Evolutionary conservation across 2,888 invertebrate genomes (phyloP).

Genomic region (Orthonevra nobilis): DNA sequence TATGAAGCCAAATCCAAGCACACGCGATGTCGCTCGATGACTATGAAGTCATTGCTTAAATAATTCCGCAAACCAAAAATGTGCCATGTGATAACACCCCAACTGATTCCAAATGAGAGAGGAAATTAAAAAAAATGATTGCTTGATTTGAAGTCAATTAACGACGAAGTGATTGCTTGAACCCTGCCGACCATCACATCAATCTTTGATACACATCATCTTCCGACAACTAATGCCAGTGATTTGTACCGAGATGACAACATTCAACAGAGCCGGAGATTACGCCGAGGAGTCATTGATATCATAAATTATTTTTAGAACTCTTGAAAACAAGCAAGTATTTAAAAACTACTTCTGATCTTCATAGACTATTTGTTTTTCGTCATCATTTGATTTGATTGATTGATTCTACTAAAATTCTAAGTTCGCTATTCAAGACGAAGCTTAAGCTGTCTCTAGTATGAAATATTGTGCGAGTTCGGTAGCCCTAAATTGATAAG

Average conservation of each 20-base stretch:
- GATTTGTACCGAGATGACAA: constrained; percentile 4
- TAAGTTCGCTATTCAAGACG: too few relatives aligned
- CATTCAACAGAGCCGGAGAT: not conserved
- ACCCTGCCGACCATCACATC: constrained; percentile 22
- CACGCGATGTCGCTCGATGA: not conserved
- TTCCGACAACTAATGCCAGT: constrained; percentile 32
- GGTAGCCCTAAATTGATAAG: too few relatives aligned
- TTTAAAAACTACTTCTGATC: too few relatives aligned
- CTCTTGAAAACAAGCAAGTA: too few relatives aligned
- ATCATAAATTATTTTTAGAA: constrained; percentile 40
- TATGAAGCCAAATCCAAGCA: not conserved
- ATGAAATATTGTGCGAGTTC: too few relatives aligned
- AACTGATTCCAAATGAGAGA: not conserved
- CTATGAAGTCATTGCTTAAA: constrained; percentile 18
- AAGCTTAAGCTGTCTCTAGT: too few relatives aligned
- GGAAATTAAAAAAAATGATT: constrained; percentile 41
- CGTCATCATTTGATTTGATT: too few relatives aligned
- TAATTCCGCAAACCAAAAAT: constrained; percentile 16
- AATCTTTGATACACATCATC: constrained; percentile 36
- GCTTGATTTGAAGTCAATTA: constrained; percentile 3
- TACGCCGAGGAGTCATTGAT: constrained; percentile 28
- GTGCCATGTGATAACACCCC: constrained; percentile 9
- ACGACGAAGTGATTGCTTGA: constrained; percentile 20
- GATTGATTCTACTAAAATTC: too few relatives aligned
- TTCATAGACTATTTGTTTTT: not conserved